Evolutionary conservation across 2,888 invertebrate species (phyloP).

Genomic region (Cryptocheilus praepositus): DNA sequence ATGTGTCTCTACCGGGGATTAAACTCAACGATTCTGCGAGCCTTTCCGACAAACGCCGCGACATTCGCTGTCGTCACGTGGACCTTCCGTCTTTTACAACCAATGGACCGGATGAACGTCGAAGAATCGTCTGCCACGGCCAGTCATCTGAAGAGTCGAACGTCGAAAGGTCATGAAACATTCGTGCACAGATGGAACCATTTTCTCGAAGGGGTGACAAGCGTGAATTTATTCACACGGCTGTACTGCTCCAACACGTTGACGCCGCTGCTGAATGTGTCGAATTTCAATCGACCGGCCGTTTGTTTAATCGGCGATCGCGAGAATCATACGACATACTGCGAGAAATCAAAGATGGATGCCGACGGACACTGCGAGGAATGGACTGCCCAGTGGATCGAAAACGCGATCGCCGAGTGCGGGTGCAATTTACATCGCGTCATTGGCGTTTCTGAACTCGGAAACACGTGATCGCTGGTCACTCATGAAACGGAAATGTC

Average conservation of each 20-base stretch:
- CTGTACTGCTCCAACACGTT: conserved; percentile 26
- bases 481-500: no score
- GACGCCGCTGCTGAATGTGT: conserved; percentile 7
- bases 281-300: background rate
- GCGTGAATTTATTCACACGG: conserved; percentile 10
- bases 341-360: background rate
- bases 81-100: conserved; percentile 79
- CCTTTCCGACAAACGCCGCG: conserved; percentile 95
- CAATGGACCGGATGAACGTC: background rate
- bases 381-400: conserved; percentile 7
- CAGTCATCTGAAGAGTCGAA: conserved; percentile 6
- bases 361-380: conserved; percentile 11
- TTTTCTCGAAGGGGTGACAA: conserved; percentile 21
- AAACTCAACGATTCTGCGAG: conserved; percentile 86
- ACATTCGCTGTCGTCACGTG: conserved; percentile 92
- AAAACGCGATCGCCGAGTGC: conserved; percentile 10
- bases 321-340: background rate
- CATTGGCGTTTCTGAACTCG: conserved; percentile 3
- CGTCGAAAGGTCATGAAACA: conserved; percentile 15
- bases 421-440: conserved; percentile 12
- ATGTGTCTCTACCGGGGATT: conserved; percentile 85
- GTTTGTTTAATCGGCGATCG: background rate
- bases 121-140: background rate
- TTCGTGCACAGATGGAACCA: conserved; percentile 32
- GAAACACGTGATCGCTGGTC: background rate